These are phyloP conservation scores for Luscinia megarhynchos DNA, from an alignment of 2,797 vertebrate species.

Conservation along the genomic window DNA sequence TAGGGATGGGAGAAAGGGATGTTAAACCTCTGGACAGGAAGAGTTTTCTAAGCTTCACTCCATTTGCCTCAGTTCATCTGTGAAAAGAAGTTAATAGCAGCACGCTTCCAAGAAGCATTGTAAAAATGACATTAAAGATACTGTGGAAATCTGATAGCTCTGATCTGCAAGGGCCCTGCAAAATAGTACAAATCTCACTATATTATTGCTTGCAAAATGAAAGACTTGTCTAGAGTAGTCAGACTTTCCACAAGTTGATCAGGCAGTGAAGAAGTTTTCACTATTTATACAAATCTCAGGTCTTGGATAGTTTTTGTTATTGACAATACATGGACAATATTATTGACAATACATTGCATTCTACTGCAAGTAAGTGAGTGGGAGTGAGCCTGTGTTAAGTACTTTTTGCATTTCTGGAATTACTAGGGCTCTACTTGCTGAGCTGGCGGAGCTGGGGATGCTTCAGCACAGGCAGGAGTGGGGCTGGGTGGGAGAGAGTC, in stretches of 20 bases:
- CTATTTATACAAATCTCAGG: neutral
- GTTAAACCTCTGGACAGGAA: neutral
- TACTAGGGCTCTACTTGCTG: neutral
- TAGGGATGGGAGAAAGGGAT: neutral
- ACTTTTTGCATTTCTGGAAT: neutral
- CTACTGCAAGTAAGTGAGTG: neutral
- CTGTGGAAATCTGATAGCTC: neutral
- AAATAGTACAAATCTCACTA: neutral
- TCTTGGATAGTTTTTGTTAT: neutral
- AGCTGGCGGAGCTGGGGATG: neutral
- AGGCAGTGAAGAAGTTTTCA: neutral
- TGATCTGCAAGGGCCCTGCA: neutral
- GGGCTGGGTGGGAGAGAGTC: too few species aligned
- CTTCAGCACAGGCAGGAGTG: neutral
- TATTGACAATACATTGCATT: neutral
- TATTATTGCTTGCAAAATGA: neutral
- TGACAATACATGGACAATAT: neutral
- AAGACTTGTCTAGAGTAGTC: neutral
- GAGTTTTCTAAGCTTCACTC: neutral
- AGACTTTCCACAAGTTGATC: neutral
- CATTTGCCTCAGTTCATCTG: neutral
- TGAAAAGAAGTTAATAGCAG: neutral
- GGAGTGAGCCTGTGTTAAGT: neutral
- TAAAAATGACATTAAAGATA: neutral
- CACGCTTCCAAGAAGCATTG: neutral